phyloP scores from a whole-genome alignment of 2,888 invertebrate genomes.

The Noctua fimbriata region DNA sequence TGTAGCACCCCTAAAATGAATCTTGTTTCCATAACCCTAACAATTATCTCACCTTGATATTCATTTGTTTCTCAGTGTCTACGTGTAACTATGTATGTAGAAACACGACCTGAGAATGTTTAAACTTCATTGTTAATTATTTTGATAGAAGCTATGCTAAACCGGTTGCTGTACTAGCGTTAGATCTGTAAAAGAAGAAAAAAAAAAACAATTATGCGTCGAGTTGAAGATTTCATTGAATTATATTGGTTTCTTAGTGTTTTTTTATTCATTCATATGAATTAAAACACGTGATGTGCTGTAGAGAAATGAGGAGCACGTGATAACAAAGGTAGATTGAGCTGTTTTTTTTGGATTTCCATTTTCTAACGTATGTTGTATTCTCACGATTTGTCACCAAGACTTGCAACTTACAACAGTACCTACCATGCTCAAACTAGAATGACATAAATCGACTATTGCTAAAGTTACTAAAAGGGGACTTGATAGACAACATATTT shows the following conservation, averaged over 20 bases:
- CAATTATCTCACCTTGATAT: conserved; percentile 9
- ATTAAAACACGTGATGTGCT: background rate
- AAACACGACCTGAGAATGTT: conserved; percentile 16
- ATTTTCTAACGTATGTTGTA: background rate
- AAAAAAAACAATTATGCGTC: conserved; percentile 38
- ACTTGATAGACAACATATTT: conserved; percentile 43
- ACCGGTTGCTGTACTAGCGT: conserved; percentile 46
- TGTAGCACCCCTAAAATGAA: conserved; percentile 1
- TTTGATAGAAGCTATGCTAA: conserved; percentile 11
- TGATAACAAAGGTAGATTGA: background rate
- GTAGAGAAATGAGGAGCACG: background rate
- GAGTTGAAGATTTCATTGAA: conserved; percentile 15
- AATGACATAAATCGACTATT: conserved; percentile 30
- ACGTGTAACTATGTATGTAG: background rate
- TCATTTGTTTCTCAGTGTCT: background rate
- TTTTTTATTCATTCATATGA: conserved; percentile 13
- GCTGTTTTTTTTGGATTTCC: background rate
- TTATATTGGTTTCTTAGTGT: background rate
- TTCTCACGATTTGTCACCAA: background rate
- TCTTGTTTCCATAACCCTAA: background rate
- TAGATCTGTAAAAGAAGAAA: conserved; percentile 18
- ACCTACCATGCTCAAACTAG: conserved; percentile 25
- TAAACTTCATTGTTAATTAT: conserved; percentile 39
- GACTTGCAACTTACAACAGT: background rate
- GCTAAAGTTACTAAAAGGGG: conserved; percentile 43